Evolutionary conservation across 2,888 invertebrate genomes (phyloP), one percentile per base, ranked within the genome.

Genomic region (Eupithecia inturbata): DNA sequence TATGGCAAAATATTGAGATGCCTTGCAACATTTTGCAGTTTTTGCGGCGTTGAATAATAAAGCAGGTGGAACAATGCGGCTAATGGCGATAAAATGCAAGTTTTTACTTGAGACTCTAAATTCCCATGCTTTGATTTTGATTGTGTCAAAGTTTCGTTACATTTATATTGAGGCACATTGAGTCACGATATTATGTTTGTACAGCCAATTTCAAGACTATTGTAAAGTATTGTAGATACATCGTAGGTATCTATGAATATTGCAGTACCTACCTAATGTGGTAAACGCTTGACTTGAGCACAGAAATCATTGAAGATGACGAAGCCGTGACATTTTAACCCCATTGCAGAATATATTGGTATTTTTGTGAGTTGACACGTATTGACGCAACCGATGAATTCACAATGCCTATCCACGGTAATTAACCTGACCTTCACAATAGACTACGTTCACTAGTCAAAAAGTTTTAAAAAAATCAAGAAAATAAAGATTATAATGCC

Each of bases 1-100:
- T 78, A 75, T 75, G 60, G 70, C 57, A 71, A 71, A 75, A 74
- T 75, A 76, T 70, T 49, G 64, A 64, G 71, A 70, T 41, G 63
- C 70, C 69, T 75, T 75, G 75, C 70, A 68, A 74, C 22, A 67
- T n/a, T 72, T 74, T 70, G 69, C 28, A 69, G 57, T 26, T 57
- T 63, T 74, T 71, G 57, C 12, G 36, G 64, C 31, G 41, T 68
- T 68, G 41, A 31, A 68, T 70, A 41, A 62, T 62, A 45, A 22
- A 66, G 12, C 66, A 19, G 19, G 62, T 57, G 57, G 26, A 57
- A 57, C 62, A 62, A 62, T 31, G 62, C 31, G 62, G 62, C 31
- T 62, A 62, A 62, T 62, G 62, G 16, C 28, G 22, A 57, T 57
- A 22, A 57, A 26, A 57, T 57, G 26, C 12, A 22, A 57, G 57